Evolutionary conservation across 2,888 invertebrate species (phyloP).

Genomic region (Muscina levida): DNA sequence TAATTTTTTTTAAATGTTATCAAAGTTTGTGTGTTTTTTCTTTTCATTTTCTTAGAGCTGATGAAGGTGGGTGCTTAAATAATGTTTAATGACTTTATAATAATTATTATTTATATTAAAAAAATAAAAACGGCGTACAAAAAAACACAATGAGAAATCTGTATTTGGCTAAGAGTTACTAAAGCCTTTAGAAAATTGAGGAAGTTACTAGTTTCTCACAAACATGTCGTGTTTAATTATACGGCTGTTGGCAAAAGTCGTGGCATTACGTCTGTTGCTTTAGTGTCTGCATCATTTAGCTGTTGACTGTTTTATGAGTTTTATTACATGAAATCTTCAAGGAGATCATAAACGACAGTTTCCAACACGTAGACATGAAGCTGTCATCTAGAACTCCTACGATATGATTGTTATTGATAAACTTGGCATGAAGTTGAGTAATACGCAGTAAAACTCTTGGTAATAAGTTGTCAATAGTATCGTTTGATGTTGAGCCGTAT

Average conservation of each 20-base stretch:
- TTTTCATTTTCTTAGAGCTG: constrained; percentile 46
- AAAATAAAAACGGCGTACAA: not conserved
- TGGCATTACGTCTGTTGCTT: not conserved
- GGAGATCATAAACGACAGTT: constrained; percentile 9
- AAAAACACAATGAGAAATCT: not conserved
- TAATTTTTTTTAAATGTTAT: constrained; percentile 14
- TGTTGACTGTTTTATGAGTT: not conserved
- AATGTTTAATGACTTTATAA: constrained; percentile 64
- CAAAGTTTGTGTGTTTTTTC: constrained; percentile 13
- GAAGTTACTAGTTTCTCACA: not conserved
- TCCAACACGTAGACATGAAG: constrained; percentile 1
- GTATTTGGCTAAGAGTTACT: not conserved
- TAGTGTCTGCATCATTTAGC: too few relatives aligned
- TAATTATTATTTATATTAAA: constrained; percentile 45
- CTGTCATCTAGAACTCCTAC: constrained; percentile 7
- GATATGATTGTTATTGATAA: too few relatives aligned
- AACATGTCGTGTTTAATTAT: constrained; percentile 26
- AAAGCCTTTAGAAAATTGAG: not conserved
- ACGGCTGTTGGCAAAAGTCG: constrained; percentile 8
- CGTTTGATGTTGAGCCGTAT: too few relatives aligned
- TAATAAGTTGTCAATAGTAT: too few relatives aligned
- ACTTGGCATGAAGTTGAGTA: too few relatives aligned
- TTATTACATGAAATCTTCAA: constrained; percentile 5
- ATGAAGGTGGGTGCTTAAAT: constrained; percentile 62
- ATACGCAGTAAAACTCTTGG: too few relatives aligned